A percentile compares a stretch with the other conserved stretches of the same genome.
Conservation (phyloP, 2,888 invertebrate genomes). For the Hybos culiciformis region DNA sequence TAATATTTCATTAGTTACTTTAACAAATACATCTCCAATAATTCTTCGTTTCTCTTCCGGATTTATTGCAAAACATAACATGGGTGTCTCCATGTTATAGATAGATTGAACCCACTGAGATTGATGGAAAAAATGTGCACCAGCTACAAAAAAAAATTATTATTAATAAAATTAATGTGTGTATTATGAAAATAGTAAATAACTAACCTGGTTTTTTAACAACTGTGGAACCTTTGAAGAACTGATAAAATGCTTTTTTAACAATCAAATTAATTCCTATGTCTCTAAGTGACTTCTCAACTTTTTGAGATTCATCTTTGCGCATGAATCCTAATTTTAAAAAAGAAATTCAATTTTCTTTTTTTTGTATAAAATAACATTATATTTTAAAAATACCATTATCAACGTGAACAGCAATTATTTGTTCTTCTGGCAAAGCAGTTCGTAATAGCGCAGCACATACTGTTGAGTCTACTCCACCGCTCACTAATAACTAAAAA, state of each 20-base stretch:
- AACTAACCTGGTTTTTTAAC: slow-evolving; percentile 49
- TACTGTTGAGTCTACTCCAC: slow-evolving; percentile 99
- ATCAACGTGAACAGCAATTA: slow-evolving; percentile 94
- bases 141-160: too few species aligned
- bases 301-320: slow-evolving; percentile 82
- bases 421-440: slow-evolving; percentile 76
- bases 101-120: too few species aligned
- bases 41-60: slow-evolving; percentile 98
- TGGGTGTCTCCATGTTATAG: slow-evolving; percentile 52
- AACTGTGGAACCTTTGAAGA: slow-evolving; percentile 69
- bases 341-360: neutral
- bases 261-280: slow-evolving; percentile 72
- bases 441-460: slow-evolving; percentile 90
- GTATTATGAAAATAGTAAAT: too few species aligned
- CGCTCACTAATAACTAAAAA: slow-evolving; percentile 81
- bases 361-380: neutral
- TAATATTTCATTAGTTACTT: slow-evolving; percentile 81
- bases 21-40: slow-evolving; percentile 97
- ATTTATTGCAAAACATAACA: slow-evolving; percentile 71
- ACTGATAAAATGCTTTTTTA: slow-evolving; percentile 55
- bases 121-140: too few species aligned
- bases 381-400: slow-evolving; percentile 50
- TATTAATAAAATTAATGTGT: too few species aligned
- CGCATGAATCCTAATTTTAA: slow-evolving; percentile 65
- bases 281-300: slow-evolving; percentile 67